Percentiles rank a stretch among this genome's conserved stretches.
These are phyloP conservation scores for Saxidomus purpurata DNA, from an alignment of 1,140 invertebrate species.

Conservation along the genomic window DNA sequence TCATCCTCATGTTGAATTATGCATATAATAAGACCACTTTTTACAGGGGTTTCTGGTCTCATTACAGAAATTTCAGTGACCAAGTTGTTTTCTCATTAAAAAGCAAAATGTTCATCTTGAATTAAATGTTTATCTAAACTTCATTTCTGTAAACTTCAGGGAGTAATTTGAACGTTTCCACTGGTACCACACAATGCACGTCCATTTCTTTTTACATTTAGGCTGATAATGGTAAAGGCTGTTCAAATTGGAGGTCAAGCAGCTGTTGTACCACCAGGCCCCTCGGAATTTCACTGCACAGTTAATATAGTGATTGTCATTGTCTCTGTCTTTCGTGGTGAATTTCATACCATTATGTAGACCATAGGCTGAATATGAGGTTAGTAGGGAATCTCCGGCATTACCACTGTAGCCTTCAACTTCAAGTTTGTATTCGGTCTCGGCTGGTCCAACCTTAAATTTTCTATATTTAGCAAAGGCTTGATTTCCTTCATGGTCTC, in stretches of 20 bases:
- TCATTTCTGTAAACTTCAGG: not conserved
- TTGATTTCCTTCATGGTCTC: conserved; percentile 31
- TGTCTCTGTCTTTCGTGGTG: conserved; percentile 51
- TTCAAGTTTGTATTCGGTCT: not conserved
- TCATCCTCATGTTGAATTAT: too few relatives aligned
- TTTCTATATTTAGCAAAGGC: conserved; percentile 37
- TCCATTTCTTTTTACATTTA: not conserved
- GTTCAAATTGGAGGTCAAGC: conserved; percentile 58
- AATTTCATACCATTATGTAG: conserved; percentile 59
- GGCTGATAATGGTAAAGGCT: not conserved
- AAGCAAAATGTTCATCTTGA: too few relatives aligned
- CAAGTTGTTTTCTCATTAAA: too few relatives aligned
- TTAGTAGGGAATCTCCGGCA: not conserved
- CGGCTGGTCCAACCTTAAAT: conserved; percentile 45
- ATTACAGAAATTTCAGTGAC: too few relatives aligned
- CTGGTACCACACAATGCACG: not conserved
- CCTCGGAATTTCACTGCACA: conserved; percentile 47
- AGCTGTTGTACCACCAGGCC: conserved; percentile 60
- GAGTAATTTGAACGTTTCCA: not conserved
- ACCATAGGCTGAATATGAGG: too few relatives aligned
- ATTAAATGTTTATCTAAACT: not conserved
- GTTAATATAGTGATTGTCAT: conserved; percentile 23
- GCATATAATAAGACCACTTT: too few relatives aligned
- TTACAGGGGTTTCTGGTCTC: too few relatives aligned
- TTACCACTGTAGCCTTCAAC: conserved; percentile 55